phyloP scores from a whole-genome alignment of 2,113 vertebrate species.

The Macquaria australasica region DNA sequence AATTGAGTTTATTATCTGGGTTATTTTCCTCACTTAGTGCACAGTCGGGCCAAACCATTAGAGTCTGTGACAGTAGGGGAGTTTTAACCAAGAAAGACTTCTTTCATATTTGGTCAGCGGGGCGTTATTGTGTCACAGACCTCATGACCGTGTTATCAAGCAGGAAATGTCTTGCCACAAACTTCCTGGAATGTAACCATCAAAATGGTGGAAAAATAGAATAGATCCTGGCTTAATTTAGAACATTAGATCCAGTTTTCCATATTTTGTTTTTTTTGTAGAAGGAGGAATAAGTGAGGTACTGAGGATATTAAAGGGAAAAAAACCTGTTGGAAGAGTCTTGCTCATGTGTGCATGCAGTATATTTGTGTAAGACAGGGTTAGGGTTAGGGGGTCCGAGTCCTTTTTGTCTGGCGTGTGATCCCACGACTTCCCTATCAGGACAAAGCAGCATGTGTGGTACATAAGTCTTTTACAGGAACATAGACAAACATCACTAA shows the following conservation, averaged over 20 bases:
- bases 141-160: conserved; percentile 69
- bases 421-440: conserved; percentile 8
- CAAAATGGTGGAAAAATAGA: conserved; percentile 25
- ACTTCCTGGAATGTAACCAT: conserved; percentile 67
- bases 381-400: too few species aligned
- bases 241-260: not conserved
- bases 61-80: conserved; percentile 25
- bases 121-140: conserved; percentile 53
- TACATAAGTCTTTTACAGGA: conserved; percentile 9
- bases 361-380: not conserved
- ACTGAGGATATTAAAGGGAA: not conserved
- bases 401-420: conserved; percentile 4
- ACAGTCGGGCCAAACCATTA: conserved; percentile 23
- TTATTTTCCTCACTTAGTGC: conserved; percentile 32
- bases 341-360: not conserved
- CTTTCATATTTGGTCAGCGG: conserved; percentile 59
- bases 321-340: too few species aligned
- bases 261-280: not conserved
- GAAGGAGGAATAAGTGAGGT: not conserved
- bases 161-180: conserved; percentile 71
- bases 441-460: conserved; percentile 21
- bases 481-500: conserved; percentile 22
- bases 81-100: conserved; percentile 63
- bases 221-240: conserved; percentile 4
- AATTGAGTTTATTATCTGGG: not conserved